A percentile compares a stretch with the other conserved stretches of the same genome.
These are phyloP conservation scores for Ictalurus punctatus DNA, from an alignment of 2,113 vertebrate genomes.

Conservation along the genomic window DNA sequence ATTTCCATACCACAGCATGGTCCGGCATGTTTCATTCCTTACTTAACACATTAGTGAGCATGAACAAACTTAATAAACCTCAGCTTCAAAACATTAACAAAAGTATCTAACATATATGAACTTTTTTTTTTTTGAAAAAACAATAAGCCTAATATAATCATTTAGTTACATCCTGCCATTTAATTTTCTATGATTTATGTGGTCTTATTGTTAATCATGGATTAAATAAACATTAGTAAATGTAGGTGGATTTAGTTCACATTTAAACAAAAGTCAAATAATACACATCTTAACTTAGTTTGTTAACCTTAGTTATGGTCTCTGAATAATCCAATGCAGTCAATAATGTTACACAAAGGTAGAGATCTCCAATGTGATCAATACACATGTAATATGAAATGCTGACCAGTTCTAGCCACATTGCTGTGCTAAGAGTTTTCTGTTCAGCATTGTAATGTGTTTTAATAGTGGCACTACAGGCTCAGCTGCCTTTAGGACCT, in stretches of 20 bases:
- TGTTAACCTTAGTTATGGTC: not conserved
- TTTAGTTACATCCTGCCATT: no score
- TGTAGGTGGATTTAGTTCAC: not conserved
- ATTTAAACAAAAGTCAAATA: not conserved
- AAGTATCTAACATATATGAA: no score
- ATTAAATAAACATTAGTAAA: not conserved
- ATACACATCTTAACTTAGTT: not conserved
- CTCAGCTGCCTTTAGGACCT: not conserved
- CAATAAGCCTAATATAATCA: no score
- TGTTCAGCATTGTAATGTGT: not conserved
- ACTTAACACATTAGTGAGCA: no score
- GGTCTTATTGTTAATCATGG: not conserved
- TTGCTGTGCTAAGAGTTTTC: not conserved
- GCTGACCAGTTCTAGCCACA: not conserved
- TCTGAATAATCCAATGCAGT: not conserved
- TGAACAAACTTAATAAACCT: no score
- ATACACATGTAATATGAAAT: not conserved
- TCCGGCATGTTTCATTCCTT: no score
- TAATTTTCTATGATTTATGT: no score
- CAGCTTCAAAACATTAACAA: no score
- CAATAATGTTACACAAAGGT: not conserved
- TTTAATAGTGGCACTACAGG: conserved; percentile 19
- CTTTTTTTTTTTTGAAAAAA: no score
- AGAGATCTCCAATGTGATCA: not conserved
- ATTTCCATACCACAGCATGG: no score